A percentile compares a stretch with the other conserved stretches of the same genome.
Conservation (phyloP, 2,113 vertebrate species). For the Scomber scombrus region DNA sequence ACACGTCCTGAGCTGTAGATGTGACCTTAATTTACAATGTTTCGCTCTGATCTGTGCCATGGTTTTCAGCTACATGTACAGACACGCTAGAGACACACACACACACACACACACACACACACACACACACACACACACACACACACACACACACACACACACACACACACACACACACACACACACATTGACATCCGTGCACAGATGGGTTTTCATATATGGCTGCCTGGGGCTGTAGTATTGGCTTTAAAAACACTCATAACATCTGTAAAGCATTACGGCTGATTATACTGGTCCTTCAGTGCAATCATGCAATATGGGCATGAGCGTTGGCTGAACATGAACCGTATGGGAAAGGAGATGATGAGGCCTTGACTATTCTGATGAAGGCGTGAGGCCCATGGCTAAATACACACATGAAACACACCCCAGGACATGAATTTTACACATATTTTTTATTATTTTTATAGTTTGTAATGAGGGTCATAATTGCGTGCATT, state of each 20-base stretch:
- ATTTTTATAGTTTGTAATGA: constrained; percentile 14
- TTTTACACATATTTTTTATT: constrained; percentile 8
- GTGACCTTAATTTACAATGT: constrained; percentile 71
- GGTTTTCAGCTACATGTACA: constrained; percentile 41
- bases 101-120: constrained; percentile 26
- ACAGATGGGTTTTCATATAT: constrained; percentile 73
- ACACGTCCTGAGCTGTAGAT: constrained; percentile 62
- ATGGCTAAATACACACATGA: constrained; percentile 15
- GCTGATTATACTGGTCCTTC: constrained; percentile 78
- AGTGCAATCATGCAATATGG: constrained; percentile 76
- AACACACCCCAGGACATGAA: constrained; percentile 15
- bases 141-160: constrained; percentile 29
- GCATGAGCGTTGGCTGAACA: constrained; percentile 64
- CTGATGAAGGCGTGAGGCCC: constrained; percentile 44
- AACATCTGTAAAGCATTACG: constrained; percentile 83
- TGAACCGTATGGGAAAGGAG: constrained; percentile 62
- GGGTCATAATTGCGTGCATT: constrained; percentile 7
- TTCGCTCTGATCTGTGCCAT: constrained; percentile 50
- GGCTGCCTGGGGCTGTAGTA: constrained; percentile 70
- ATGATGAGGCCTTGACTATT: constrained; percentile 53
- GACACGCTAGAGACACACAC: constrained; percentile 26
- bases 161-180: constrained; percentile 26
- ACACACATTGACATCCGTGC: constrained; percentile 46
- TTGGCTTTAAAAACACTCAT: constrained; percentile 78
- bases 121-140: constrained; percentile 34